These are phyloP conservation scores for Drosophila serrata DNA, from an alignment of 1,140 invertebrate species.

Conservation along the genomic window DNA sequence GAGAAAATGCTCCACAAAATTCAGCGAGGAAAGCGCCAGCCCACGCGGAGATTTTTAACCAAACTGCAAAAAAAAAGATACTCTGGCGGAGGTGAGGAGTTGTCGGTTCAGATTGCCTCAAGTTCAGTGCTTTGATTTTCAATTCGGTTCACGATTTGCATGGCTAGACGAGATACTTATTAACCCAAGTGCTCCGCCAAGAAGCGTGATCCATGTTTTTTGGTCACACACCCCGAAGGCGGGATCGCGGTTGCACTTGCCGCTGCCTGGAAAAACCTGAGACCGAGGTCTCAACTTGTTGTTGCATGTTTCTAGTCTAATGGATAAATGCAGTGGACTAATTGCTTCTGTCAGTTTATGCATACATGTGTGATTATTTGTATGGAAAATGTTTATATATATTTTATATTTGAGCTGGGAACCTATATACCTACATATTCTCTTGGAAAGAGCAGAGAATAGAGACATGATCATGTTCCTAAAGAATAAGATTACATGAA, in stretches of 20 bases:
- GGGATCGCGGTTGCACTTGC: conserved; percentile 42
- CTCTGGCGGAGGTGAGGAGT: conserved; percentile 12
- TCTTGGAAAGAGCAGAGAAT: too few relatives aligned
- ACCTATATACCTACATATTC: too few relatives aligned
- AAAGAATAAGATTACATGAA: not conserved
- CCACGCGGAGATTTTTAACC: conserved; percentile 35
- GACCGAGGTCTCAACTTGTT: conserved; percentile 10
- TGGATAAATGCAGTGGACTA: conserved; percentile 31
- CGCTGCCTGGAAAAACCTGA: conserved; percentile 6
- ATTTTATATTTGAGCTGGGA: not conserved
- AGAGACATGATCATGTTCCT: not conserved
- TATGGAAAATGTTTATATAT: not conserved
- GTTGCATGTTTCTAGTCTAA: conserved; percentile 37
- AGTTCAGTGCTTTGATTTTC: conserved; percentile 58
- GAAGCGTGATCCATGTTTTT: conserved; percentile 61
- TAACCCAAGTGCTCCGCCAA: conserved; percentile 58
- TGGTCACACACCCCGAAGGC: conserved; percentile 60
- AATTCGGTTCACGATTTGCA: conserved; percentile 61
- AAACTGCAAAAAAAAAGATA: too few relatives aligned
- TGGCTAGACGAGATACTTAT: conserved; percentile 66
- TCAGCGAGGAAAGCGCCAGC: conserved; percentile 46
- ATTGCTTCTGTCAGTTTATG: conserved; percentile 24
- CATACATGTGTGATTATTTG: conserved; percentile 8
- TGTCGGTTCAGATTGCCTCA: conserved; percentile 43
- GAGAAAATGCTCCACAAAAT: conserved; percentile 29